Evolutionary conservation across 2,888 invertebrate genomes (phyloP), one percentile per base, ranked within the genome.

Genomic region (Thecophora atra): DNA sequence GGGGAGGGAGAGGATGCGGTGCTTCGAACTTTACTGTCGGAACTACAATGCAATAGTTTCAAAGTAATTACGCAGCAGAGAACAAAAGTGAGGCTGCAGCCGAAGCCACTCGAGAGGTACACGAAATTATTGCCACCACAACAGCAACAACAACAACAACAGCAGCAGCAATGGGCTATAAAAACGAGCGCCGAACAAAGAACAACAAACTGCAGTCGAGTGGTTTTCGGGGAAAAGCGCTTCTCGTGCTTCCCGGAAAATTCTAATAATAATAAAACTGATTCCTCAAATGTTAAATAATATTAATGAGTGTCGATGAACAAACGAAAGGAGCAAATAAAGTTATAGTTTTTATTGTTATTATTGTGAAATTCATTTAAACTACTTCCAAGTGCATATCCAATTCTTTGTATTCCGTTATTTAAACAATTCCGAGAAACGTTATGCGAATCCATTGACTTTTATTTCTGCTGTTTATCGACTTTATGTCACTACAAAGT

Each of bases 21-120:
- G n/a, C n/a, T n/a, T n/a, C 79, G 82, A 83, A 80, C 80, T 82
- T 83, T 79, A 79, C 77, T 71, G 72, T 7, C 80, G 79, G 81
- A 83, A 82, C 82, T 83, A 37, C 37, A 82, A 83, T 83, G 82
- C 83, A 37, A 37, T 37, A 37, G 37, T 37, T 37, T 37, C 81
- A 81, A 81, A 82, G 83, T 82, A 83, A 83, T 82, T 83, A 83
- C 81, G 79, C 76, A 72, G 80, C 81, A 81, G 76, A 69, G 80
- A 81, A 81, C 81, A 83, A 82, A 83, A 81, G 78, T 81, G 80
- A 79, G 21, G 21, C 56, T 21, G 19, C 21, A 56, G 56, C 4
- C 19, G 79, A 82, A 83, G 28, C n/a, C 26, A 47, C 15, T 26
- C 26, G 24, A 62, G 62, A 30, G 24, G 15, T 6, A 17, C 37